phyloP scores from a whole-genome alignment of 2,113 vertebrate genomes.

The Lagenorhynchus albirostris region DNA sequence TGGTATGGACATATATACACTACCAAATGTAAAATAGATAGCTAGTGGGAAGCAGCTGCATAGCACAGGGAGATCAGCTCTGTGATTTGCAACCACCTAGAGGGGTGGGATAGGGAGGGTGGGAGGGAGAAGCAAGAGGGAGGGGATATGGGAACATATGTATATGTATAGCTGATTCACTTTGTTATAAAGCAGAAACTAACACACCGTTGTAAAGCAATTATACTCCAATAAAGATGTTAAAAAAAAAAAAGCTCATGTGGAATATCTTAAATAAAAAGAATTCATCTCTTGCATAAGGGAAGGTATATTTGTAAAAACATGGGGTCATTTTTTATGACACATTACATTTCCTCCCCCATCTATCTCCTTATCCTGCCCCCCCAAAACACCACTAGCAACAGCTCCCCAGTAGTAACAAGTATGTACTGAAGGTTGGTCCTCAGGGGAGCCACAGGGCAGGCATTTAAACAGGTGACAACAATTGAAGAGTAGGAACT shows the following conservation, averaged over 20 bases:
- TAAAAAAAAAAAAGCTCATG: neutral
- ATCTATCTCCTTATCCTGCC: neutral
- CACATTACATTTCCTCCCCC: neutral
- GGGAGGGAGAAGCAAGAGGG: no score
- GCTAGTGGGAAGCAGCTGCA: no score
- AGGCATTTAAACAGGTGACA: neutral
- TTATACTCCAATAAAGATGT: no score
- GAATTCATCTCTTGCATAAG: neutral
- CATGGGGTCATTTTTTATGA: neutral
- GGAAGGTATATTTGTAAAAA: neutral
- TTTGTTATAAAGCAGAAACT: no score
- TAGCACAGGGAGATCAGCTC: no score
- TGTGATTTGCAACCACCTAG: accelerated
- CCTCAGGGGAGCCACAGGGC: neutral
- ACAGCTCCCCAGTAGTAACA: neutral
- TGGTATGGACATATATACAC: no score
- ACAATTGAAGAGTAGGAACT: neutral
- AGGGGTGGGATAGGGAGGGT: no score
- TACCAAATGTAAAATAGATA: no score
- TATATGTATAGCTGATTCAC: no score
- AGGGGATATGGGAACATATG: no score
- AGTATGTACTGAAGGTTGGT: neutral
- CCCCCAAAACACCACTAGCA: neutral
- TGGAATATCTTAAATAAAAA: neutral
- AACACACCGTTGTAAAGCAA: no score